A percentile compares a stretch with the other conserved stretches of the same genome.
Evolutionary conservation across 2,113 vertebrate species (phyloP).

Genomic region (Amphilophus citrinellus): DNA sequence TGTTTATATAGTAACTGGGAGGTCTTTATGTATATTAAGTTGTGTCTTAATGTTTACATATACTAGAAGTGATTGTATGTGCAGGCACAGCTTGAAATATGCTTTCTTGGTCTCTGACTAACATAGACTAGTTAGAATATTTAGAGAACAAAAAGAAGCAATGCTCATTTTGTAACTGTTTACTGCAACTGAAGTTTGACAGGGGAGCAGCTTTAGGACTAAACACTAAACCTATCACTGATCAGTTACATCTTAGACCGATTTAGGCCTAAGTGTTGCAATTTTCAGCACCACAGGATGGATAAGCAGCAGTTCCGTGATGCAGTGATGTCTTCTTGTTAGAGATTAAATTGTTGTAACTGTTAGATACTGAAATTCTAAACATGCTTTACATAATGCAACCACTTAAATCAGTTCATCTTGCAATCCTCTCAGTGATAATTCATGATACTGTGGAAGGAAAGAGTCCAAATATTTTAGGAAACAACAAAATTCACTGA

Average conservation of each 20-base stretch:
- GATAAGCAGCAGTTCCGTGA: no score
- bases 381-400: neutral
- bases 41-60: conserved; percentile 73
- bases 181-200: neutral
- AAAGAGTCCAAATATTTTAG: neutral
- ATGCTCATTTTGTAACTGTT: neutral
- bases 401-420: neutral
- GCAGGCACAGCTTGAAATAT: neutral
- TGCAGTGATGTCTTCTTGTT: neutral
- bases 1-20: conserved; percentile 60
- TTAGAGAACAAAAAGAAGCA: conserved; percentile 2
- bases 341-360: neutral
- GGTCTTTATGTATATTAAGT: conserved; percentile 74
- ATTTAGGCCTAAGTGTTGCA: neutral
- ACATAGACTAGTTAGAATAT: neutral
- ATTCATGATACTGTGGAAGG: neutral
- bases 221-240: neutral
- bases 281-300: neutral
- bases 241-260: neutral
- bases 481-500: neutral
- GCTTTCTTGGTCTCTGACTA: neutral
- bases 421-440: neutral
- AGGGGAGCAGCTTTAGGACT: neutral
- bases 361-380: neutral
- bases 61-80: conserved; percentile 60